Evolutionary conservation across 1,140 invertebrate species (phyloP).

Genomic region (Drosophila azteca): DNA sequence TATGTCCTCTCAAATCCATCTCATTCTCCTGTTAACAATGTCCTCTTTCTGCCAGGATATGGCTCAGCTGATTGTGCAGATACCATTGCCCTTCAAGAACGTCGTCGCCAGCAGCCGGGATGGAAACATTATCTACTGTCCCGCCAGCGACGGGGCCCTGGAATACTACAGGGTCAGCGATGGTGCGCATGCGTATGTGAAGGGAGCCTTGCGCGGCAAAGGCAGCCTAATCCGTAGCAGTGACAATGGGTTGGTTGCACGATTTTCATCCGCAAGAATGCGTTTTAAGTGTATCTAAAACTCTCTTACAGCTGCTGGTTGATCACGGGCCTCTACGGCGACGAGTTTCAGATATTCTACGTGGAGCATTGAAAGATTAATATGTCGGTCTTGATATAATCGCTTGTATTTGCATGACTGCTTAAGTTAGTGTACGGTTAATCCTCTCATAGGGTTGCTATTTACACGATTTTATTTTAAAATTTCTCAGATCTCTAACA

Average conservation of each 20-base stretch:
- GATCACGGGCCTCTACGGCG: slow-evolving; percentile 70
- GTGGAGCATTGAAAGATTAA: slow-evolving; percentile 33
- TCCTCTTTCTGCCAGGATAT: slow-evolving; percentile 48
- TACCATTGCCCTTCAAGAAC: slow-evolving; percentile 79
- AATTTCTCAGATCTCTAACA: slow-evolving; percentile 74
- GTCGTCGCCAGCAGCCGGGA: slow-evolving; percentile 66
- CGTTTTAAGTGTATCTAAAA: background rate
- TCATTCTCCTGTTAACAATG: background rate
- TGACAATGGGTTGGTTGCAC: slow-evolving; percentile 72
- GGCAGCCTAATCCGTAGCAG: slow-evolving; percentile 70
- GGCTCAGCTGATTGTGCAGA: slow-evolving; percentile 66
- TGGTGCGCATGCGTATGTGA: slow-evolving; percentile 62
- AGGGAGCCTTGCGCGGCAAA: slow-evolving; percentile 67
- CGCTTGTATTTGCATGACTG: slow-evolving; percentile 59
- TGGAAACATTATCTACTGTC: slow-evolving; percentile 69
- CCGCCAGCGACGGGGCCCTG: slow-evolving; percentile 69
- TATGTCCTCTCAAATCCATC: background rate
- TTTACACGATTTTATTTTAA: slow-evolving; percentile 78
- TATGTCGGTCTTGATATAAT: slow-evolving; percentile 44
- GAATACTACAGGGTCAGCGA: slow-evolving; percentile 67
- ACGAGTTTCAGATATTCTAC: slow-evolving; percentile 77
- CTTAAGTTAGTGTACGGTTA: slow-evolving; percentile 70
- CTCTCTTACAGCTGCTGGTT: slow-evolving; percentile 64
- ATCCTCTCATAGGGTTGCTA: slow-evolving; percentile 63
- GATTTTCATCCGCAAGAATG: too few species aligned